Conservation (phyloP, 2,888 invertebrate species). For the Onchidella celtica region DNA sequence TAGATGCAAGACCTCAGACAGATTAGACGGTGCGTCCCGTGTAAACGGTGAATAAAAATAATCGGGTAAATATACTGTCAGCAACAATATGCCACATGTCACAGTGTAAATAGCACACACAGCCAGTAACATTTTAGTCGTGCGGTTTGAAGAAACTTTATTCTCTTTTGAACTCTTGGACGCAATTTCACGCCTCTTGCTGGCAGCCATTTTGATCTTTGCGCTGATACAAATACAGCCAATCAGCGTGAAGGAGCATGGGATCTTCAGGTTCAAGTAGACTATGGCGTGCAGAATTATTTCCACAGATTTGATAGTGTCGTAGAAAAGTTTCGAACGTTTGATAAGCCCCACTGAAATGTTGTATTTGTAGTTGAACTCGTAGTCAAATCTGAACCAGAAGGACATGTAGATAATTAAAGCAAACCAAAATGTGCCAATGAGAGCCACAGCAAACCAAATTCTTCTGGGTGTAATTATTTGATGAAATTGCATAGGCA, state of each 20-base stretch:
- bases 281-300: neutral
- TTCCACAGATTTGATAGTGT: neutral
- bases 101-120: conserved; percentile 26
- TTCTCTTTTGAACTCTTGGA: neutral
- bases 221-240: conserved; percentile 25
- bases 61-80: conserved; percentile 10
- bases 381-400: neutral
- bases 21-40: neutral
- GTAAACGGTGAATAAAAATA: neutral
- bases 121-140: conserved; percentile 28
- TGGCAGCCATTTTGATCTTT: neutral
- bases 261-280: conserved; percentile 8
- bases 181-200: neutral
- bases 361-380: neutral
- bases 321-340: neutral
- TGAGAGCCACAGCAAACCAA: neutral
- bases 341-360: neutral
- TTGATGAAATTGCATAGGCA: neutral
- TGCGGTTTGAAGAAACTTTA: neutral
- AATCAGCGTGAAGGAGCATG: neutral
- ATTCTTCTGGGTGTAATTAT: conserved; percentile 20
- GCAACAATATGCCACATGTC: neutral
- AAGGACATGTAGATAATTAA: neutral
- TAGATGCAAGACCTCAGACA: neutral
- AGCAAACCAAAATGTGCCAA: conserved; percentile 3